phyloP scores from a whole-genome alignment of 37 sponge, comb jelly and placozoan species.

The Eunapius fragilis region DNA sequence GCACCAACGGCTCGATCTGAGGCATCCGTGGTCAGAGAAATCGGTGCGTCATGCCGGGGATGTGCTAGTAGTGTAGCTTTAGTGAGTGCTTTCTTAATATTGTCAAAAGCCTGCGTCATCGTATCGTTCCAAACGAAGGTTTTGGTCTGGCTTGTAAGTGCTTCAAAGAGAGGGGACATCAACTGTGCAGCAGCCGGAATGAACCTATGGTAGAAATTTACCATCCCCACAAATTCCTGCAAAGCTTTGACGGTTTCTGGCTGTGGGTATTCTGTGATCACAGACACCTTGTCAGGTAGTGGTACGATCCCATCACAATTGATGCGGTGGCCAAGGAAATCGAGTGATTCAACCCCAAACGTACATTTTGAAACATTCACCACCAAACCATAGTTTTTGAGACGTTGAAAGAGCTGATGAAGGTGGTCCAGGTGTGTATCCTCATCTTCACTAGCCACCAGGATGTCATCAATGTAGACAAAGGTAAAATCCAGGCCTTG shows the following conservation, averaged over 20 bases:
- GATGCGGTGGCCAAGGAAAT: slow-evolving; percentile 53
- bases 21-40: slow-evolving; percentile 31
- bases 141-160: not conserved
- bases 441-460: slow-evolving; percentile 14
- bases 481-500: not conserved
- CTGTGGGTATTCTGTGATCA: slow-evolving; percentile 30
- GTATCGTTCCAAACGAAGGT: slow-evolving; percentile 5
- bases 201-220: slow-evolving; percentile 67
- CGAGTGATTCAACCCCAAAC: slow-evolving; percentile 7
- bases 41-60: not conserved
- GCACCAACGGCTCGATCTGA: slow-evolving; percentile 21
- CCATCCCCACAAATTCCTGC: slow-evolving; percentile 45
- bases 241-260: slow-evolving; percentile 26
- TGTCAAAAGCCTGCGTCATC: slow-evolving; percentile 10
- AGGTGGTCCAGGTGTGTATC: slow-evolving; percentile 56
- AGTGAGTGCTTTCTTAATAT: slow-evolving; percentile 29
- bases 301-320: slow-evolving; percentile 19
- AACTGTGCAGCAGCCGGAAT: slow-evolving; percentile 28
- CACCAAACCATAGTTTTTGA: slow-evolving; percentile 40
- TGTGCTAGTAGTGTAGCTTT: slow-evolving; percentile 19
- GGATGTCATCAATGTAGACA: slow-evolving; percentile 20
- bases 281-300: slow-evolving; percentile 17
- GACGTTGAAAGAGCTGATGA: slow-evolving; percentile 20
- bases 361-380: slow-evolving; percentile 49
- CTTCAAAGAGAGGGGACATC: slow-evolving; percentile 32